These are phyloP conservation scores for Paraescarpia echinospica DNA, from an alignment of 1,140 invertebrate genomes.

Conservation along the genomic window DNA sequence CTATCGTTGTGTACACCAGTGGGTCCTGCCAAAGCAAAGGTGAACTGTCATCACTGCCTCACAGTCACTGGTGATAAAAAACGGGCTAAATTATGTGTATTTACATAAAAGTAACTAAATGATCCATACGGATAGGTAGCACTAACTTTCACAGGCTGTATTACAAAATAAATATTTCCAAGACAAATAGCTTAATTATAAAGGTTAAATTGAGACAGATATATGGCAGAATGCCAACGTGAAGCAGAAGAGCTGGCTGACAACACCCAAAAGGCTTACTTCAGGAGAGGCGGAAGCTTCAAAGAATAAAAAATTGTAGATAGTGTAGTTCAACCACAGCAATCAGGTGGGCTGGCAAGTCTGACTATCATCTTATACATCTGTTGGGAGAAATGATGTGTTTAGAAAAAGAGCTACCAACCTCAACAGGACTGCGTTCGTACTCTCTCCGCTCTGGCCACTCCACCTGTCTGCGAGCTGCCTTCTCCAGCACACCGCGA, in stretches of 20 bases:
- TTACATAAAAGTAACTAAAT: not conserved
- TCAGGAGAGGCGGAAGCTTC: not conserved
- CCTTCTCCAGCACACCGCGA: not conserved
- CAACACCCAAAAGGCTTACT: not conserved
- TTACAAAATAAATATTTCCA: too few species aligned
- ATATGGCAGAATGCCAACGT: not conserved
- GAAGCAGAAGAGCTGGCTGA: not conserved
- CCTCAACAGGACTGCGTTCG: not conserved
- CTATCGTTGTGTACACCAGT: constrained; percentile 26
- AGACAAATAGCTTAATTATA: too few species aligned
- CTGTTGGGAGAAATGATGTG: not conserved
- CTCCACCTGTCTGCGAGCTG: not conserved
- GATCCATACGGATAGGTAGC: too few species aligned
- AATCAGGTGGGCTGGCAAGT: too few species aligned
- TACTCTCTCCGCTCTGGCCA: not conserved
- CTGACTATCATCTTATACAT: too few species aligned
- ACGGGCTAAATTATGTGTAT: not conserved
- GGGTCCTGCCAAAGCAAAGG: constrained; percentile 25
- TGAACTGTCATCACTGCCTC: not conserved
- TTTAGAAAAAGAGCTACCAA: not conserved
- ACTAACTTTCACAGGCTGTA: too few species aligned
- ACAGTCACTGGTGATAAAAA: not conserved
- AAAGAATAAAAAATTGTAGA: too few species aligned
- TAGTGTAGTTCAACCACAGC: too few species aligned
- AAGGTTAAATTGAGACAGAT: not conserved